phyloP scores from a whole-genome alignment of 1,140 invertebrate species.

The Cherax destructor region DNA sequence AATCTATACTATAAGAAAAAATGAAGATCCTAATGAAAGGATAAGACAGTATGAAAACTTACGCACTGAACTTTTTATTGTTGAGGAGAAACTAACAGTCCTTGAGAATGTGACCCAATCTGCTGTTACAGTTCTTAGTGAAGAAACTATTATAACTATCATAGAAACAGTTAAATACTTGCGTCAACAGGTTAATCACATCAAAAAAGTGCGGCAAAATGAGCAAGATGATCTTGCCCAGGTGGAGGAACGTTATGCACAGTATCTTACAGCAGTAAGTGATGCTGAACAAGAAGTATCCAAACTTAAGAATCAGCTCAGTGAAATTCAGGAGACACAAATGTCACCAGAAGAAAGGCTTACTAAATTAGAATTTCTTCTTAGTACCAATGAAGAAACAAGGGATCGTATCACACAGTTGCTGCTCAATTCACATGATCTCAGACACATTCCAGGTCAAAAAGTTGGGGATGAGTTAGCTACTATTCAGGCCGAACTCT shows the following conservation, averaged over 20 bases:
- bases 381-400: conserved; percentile 62
- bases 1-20: conserved; percentile 81
- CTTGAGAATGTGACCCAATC: conserved; percentile 73
- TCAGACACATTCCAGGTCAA: conserved; percentile 10
- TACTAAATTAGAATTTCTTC: conserved; percentile 53
- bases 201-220: conserved; percentile 78
- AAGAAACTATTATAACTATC: conserved; percentile 76
- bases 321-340: conserved; percentile 53
- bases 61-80: conserved; percentile 69
- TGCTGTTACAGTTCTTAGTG: conserved; percentile 77
- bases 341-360: conserved; percentile 67
- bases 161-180: conserved; percentile 77
- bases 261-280: conserved; percentile 50
- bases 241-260: conserved; percentile 43
- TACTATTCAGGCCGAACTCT: conserved; percentile 60
- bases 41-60: conserved; percentile 75
- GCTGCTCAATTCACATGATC: conserved; percentile 41
- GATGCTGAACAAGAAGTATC: conserved; percentile 63
- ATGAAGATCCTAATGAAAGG: conserved; percentile 77
- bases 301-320: conserved; percentile 63
- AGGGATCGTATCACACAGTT: conserved; percentile 59
- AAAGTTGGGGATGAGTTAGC: conserved; percentile 60
- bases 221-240: conserved; percentile 41
- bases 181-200: conserved; percentile 78
- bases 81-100: conserved; percentile 71